Evolutionary conservation across 2,888 invertebrate genomes (phyloP).

Genomic region (Lasioglossum oenotherae): DNA sequence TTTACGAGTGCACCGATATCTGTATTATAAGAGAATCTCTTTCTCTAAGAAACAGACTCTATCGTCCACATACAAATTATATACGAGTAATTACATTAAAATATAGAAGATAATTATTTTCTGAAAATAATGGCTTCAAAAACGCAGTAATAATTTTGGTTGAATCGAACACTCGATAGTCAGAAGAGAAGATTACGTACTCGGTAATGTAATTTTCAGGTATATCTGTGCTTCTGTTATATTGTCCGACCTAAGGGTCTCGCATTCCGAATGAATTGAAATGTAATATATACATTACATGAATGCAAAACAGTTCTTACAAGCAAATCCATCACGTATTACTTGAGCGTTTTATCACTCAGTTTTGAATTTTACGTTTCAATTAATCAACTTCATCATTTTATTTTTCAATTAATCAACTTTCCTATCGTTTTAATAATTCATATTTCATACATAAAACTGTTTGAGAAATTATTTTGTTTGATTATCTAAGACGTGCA

Average conservation of each 20-base stretch:
- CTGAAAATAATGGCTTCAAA: conserved; percentile 5
- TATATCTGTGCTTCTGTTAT: conserved; percentile 45
- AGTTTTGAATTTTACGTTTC: not conserved
- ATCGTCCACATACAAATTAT: not conserved
- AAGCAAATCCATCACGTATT: not conserved
- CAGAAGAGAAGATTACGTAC: conserved; percentile 45
- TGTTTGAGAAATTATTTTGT: not conserved
- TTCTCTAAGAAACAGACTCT: not conserved
- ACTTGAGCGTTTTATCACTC: not conserved
- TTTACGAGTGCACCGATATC: too few species aligned
- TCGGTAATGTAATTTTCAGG: conserved; percentile 47
- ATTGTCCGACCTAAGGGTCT: conserved; percentile 13
- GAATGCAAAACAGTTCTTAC: conserved; percentile 9
- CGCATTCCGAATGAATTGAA: conserved; percentile 35
- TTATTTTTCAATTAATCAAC: not conserved
- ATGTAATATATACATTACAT: conserved; percentile 25
- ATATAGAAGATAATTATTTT: not conserved
- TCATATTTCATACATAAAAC: not conserved
- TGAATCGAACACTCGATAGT: conserved; percentile 32
- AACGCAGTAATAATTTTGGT: conserved; percentile 41
- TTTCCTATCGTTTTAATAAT: not conserved
- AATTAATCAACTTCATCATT: not conserved
- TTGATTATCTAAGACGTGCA: not conserved
- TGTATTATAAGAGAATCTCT: not conserved
- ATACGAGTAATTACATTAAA: not conserved